Evolutionary conservation across 1,140 invertebrate species (phyloP), one percentile per base, ranked within the genome.

Genomic region (Charaxes varanes): DNA sequence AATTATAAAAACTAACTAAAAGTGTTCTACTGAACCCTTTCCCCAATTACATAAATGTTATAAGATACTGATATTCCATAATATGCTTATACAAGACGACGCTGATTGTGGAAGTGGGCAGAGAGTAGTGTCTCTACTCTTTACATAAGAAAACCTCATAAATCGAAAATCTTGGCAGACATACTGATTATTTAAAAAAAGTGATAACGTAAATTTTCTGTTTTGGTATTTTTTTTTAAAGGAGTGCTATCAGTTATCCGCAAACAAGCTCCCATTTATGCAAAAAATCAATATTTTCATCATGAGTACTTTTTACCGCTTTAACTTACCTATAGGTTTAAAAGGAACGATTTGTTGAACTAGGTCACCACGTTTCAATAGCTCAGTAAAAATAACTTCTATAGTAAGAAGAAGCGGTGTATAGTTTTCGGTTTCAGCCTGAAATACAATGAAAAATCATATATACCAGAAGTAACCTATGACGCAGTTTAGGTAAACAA

Each of bases 381-480:
- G 53, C 56, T 89, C 89, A 4, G 82, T 85, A 54, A 92, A 93
- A 52, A 92, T 88, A 13, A 90, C 85, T 69, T 92, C 90, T 42
- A 91, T 59, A 6, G 89, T 87, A 13, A 90, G 80, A 28, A 92
- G 66, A 45, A 87, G 85, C 26, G 87, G 78, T 23, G 74, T 79
- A 44, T 77, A 80, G 54, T 84, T 84, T 57, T 85, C 82, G 17
- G 81, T 79, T 53, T 84, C 78, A 51, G 73, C 85, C 85, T 88
- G 58, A 53, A 78, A 83, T 57, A 43, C 49, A 43, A 48, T 38
- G 50, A 60, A 65, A 53, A 65, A 54, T 48, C 22, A 24, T 50
- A 30, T 14, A 53, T 56, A 43, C 45, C 47, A 11, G 33, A 51
- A 62, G 64, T 81, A 78, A 78, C 73, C 73, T 82, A 77, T 62